A percentile compares a stretch with the other conserved stretches of the same genome.
phyloP scores from a whole-genome alignment of 2,888 invertebrate species.

The Vanessa cardui region DNA sequence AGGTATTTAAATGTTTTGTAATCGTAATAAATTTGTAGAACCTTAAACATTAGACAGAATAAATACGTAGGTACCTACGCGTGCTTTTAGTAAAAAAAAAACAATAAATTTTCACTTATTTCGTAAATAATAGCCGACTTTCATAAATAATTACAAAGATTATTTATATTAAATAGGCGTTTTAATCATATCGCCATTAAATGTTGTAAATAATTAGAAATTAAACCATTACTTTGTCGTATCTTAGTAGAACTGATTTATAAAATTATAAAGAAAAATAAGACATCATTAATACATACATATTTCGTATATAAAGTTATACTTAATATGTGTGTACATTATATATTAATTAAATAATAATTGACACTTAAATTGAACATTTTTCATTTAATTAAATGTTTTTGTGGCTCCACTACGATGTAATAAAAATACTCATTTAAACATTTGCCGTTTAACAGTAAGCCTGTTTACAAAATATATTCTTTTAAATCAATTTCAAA shows the following conservation, averaged over 20 bases:
- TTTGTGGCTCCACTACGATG: too few relatives aligned
- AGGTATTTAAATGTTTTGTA: not conserved
- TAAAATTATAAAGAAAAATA: not conserved
- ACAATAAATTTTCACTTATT: not conserved
- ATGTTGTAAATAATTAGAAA: constrained; percentile 2
- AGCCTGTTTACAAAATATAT: too few relatives aligned
- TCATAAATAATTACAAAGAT: constrained; percentile 15
- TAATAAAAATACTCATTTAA: too few relatives aligned
- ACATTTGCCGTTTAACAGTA: too few relatives aligned
- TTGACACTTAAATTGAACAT: too few relatives aligned
- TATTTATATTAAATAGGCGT: constrained; percentile 15
- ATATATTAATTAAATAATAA: not conserved
- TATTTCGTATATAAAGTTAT: constrained; percentile 28
- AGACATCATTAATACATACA: constrained; percentile 3
- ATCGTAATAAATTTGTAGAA: too few relatives aligned
- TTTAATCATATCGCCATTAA: not conserved
- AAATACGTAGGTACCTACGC: too few relatives aligned
- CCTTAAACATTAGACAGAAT: too few relatives aligned
- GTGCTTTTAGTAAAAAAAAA: not conserved
- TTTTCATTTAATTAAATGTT: too few relatives aligned
- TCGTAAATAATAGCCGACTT: constrained; percentile 4
- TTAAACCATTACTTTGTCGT: not conserved
- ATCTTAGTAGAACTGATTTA: constrained; percentile 7
- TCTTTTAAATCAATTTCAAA: too few relatives aligned
- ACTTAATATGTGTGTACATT: constrained; percentile 28